Percentiles rank a stretch among this genome's conserved stretches.
Conservation (phyloP, 2,113 vertebrate species). For the Oxyruncus cristatus region DNA sequence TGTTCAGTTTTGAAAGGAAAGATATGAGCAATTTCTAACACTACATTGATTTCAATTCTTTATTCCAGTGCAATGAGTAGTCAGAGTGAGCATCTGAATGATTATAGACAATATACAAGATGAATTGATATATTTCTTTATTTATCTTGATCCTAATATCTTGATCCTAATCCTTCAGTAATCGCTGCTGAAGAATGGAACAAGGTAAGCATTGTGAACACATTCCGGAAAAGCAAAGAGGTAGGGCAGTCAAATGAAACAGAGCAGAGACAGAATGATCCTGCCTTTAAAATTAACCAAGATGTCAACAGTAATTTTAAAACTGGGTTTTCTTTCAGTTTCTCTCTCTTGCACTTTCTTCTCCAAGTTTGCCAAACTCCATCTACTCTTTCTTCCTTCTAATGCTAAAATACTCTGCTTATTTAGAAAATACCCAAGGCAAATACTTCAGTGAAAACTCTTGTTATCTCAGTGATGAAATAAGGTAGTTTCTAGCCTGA, state of each 20-base stretch:
- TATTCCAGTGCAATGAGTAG: neutral
- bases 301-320: neutral
- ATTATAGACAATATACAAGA: constrained; percentile 10
- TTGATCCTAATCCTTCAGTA: constrained; percentile 4
- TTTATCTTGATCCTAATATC: neutral
- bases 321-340: neutral
- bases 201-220: neutral
- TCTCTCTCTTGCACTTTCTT: neutral
- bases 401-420: neutral
- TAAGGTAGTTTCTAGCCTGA: neutral
- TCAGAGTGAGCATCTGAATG: constrained; percentile 22
- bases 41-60: neutral
- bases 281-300: constrained; percentile 18
- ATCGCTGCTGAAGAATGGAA: constrained; percentile 10
- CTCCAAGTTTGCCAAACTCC: neutral
- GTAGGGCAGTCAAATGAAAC: constrained; percentile 32
- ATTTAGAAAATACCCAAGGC: neutral
- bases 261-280: constrained; percentile 7
- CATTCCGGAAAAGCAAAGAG: constrained; percentile 1
- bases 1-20: neutral
- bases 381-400: neutral
- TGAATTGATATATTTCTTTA: constrained; percentile 33
- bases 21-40: neutral
- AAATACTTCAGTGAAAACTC: neutral
- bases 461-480: neutral